Evolutionary conservation across 2,797 vertebrate species (phyloP).

Genomic region (Euthynnus affinis): DNA sequence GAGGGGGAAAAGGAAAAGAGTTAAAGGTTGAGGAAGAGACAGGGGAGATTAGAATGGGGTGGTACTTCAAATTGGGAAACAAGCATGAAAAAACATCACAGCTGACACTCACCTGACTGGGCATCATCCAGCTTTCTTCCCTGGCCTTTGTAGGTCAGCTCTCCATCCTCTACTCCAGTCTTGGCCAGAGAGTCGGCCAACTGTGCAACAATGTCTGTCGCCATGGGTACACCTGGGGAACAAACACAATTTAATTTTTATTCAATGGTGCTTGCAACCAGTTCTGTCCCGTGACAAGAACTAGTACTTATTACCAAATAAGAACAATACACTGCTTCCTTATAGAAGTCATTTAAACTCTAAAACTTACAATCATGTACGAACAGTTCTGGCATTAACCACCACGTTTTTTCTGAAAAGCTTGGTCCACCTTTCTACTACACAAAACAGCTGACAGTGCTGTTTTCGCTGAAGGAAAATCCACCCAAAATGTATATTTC

Average conservation of each 20-base stretch:
- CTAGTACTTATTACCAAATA: not conserved
- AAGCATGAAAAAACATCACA: not conserved
- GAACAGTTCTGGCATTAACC: not conserved
- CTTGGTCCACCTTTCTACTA: not conserved
- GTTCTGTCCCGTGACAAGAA: not conserved
- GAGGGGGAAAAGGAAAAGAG: not conserved
- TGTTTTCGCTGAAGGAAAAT: not conserved
- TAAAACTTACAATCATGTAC: not conserved
- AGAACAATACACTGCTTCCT: not conserved
- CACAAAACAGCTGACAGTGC: conserved; percentile 1
- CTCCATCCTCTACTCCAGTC: conserved; percentile 91
- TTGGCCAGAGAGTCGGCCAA: conserved; percentile 93
- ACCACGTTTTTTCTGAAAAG: not conserved
- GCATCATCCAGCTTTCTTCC: conserved; percentile 95
- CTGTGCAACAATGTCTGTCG: conserved; percentile 92
- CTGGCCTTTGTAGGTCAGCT: conserved; percentile 96
- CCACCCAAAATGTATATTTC: conserved; percentile 2
- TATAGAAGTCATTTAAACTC: not conserved
- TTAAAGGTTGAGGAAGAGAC: not conserved
- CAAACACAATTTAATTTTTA: conserved; percentile 12
- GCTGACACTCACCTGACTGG: conserved; percentile 89
- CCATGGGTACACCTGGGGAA: conserved; percentile 85
- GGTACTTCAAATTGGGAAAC: not conserved
- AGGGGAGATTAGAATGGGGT: not conserved
- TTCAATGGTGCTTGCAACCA: not conserved